Percentiles rank a stretch among this genome's conserved stretches.
Evolutionary conservation across 1,140 invertebrate genomes (phyloP).

Genomic region (Neelides sp.): DNA sequence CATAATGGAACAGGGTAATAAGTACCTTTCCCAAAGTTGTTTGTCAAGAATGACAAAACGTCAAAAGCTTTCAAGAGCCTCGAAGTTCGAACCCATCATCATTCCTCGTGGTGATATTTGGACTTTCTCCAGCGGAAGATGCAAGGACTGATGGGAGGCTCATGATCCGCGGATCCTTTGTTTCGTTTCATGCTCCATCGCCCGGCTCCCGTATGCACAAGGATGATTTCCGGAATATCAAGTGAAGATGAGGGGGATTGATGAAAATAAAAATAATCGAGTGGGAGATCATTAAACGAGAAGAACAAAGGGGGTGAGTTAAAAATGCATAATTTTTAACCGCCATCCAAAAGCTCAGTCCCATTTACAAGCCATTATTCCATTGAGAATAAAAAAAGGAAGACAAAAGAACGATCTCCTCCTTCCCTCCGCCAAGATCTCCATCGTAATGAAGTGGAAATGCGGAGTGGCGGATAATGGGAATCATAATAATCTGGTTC

Average conservation of each 20-base stretch:
- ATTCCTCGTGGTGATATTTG: neutral
- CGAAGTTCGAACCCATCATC: slow-evolving; percentile 3
- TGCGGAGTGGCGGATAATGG: slow-evolving; percentile 12
- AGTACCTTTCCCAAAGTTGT: too few relatives aligned
- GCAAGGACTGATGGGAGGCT: neutral
- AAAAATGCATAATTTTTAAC: slow-evolving; percentile 11
- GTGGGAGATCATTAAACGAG: neutral
- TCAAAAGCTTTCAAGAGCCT: slow-evolving; percentile 24
- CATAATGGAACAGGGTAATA: too few relatives aligned
- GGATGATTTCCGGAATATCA: too few relatives aligned
- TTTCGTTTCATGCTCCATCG: too few relatives aligned
- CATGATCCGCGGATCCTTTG: neutral
- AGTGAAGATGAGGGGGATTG: too few relatives aligned
- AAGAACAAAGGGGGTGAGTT: slow-evolving; percentile 5
- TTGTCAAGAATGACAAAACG: slow-evolving; percentile 24
- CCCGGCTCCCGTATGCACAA: too few relatives aligned
- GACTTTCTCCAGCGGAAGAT: neutral
- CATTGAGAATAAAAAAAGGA: neutral
- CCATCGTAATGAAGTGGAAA: slow-evolving; percentile 21
- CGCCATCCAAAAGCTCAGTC: slow-evolving; percentile 3
- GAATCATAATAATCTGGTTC: slow-evolving; percentile 8
- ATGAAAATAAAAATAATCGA: too few relatives aligned
- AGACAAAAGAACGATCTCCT: neutral
- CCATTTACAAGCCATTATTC: slow-evolving; percentile 23
- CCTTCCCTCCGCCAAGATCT: neutral